phyloP scores from a whole-genome alignment of 2,888 invertebrate genomes.

The Eristalis tenax region DNA sequence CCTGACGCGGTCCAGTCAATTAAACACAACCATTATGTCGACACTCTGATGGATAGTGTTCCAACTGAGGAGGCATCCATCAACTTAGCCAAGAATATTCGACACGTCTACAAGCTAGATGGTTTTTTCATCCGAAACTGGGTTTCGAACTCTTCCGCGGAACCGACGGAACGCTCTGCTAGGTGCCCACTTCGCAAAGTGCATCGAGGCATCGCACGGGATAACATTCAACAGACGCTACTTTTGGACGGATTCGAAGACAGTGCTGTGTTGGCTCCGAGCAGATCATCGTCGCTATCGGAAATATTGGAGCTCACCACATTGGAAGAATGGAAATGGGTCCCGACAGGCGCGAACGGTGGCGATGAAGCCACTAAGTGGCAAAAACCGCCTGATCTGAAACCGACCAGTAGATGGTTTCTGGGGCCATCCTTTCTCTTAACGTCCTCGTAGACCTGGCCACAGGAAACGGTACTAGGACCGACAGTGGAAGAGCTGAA shows the following conservation, averaged over 20 bases:
- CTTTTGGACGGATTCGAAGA: constrained; percentile 73
- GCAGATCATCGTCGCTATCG: constrained; percentile 64
- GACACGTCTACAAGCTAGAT: constrained; percentile 38
- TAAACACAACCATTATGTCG: too few relatives aligned
- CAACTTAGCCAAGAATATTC: constrained; percentile 72
- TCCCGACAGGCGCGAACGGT: too few relatives aligned
- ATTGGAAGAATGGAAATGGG: constrained; percentile 39
- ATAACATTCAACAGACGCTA: background rate
- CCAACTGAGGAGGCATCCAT: background rate
- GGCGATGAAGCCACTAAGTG: too few relatives aligned
- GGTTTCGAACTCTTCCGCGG: constrained; percentile 19
- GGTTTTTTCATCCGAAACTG: background rate
- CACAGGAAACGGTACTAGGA: background rate
- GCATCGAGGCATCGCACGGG: background rate
- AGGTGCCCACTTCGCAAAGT: background rate
- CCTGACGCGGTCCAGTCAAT: too few relatives aligned
- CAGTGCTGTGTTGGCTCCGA: constrained; percentile 72
- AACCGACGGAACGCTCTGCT: background rate
- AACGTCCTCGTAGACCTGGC: constrained; percentile 1
- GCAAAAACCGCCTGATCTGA: constrained; percentile 10
- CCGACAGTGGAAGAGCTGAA: background rate
- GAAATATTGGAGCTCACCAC: constrained; percentile 52
- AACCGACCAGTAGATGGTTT: constrained; percentile 39
- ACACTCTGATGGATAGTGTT: too few relatives aligned
- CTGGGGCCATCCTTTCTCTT: constrained; percentile 46